phyloP scores from a whole-genome alignment of 2,797 vertebrate species.

The Bufotes viridis region DNA sequence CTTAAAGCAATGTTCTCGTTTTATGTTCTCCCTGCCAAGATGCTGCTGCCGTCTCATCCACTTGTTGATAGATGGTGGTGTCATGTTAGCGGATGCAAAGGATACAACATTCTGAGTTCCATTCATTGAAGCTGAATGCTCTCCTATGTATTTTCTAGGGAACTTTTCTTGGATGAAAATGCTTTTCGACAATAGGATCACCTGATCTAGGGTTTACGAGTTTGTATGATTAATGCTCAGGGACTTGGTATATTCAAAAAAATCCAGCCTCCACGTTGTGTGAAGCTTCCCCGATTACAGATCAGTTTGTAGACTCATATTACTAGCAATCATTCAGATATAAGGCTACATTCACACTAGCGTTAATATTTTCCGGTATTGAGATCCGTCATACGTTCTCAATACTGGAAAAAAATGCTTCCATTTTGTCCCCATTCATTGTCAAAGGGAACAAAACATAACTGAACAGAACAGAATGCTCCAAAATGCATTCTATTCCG shows the following conservation, averaged over 20 bases:
- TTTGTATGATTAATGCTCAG: not conserved
- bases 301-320: not conserved
- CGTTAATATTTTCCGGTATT: too few species aligned
- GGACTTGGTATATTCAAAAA: not conserved
- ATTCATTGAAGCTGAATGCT: conserved; percentile 22
- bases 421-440: too few species aligned
- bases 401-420: too few species aligned
- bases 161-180: conserved; percentile 20
- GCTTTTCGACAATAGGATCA: conserved; percentile 1
- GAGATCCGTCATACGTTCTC: too few species aligned
- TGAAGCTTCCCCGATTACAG: not conserved
- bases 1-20: conserved; percentile 44
- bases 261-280: not conserved
- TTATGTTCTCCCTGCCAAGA: conserved; percentile 20
- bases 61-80: conserved; percentile 53
- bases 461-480: too few species aligned
- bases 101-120: conserved; percentile 2
- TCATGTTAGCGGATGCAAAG: conserved; percentile 35
- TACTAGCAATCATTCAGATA: not conserved
- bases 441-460: too few species aligned
- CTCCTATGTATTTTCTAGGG: conserved; percentile 4
- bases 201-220: not conserved
- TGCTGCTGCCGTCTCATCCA: conserved; percentile 40
- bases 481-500: too few species aligned
- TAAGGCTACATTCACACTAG: too few species aligned